phyloP scores from a whole-genome alignment of 2,113 vertebrate genomes.

The Pleuronectes platessa region DNA sequence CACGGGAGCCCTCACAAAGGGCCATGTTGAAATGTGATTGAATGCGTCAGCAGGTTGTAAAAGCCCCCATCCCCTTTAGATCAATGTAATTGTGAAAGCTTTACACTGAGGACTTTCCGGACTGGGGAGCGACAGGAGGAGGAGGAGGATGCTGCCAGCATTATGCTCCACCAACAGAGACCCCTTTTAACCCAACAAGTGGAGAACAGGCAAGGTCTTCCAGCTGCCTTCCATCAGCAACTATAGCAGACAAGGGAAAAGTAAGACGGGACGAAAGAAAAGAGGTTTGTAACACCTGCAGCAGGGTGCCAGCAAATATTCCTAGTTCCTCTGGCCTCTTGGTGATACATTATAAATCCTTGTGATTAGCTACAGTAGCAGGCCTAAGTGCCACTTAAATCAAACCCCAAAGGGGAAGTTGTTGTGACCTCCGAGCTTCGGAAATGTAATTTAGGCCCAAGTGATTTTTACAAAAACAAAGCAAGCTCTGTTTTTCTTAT shows the following conservation, averaged over 20 bases:
- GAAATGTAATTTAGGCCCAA: constrained; percentile 49
- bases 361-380: constrained; percentile 74
- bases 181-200: constrained; percentile 52
- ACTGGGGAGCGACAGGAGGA: constrained; percentile 44
- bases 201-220: constrained; percentile 49
- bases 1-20: constrained; percentile 64
- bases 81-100: constrained; percentile 72
- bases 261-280: constrained; percentile 40
- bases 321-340: constrained; percentile 40
- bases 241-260: constrained; percentile 32
- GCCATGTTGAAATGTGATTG: constrained; percentile 63
- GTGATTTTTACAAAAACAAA: constrained; percentile 68
- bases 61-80: constrained; percentile 61
- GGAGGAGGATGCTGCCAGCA: constrained; percentile 24
- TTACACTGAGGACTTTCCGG: constrained; percentile 62
- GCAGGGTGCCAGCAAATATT: constrained; percentile 64
- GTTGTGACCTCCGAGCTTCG: constrained; percentile 57
- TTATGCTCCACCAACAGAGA: constrained; percentile 50
- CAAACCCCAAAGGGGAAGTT: constrained; percentile 56
- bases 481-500: constrained; percentile 47
- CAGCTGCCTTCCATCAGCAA: constrained; percentile 74
- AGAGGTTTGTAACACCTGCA: constrained; percentile 70
- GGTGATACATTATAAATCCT: constrained; percentile 76
- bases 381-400: constrained; percentile 65
- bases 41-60: constrained; percentile 74